Conservation (phyloP, 2,113 vertebrate species). For the Delphinapterus leucas region DNA sequence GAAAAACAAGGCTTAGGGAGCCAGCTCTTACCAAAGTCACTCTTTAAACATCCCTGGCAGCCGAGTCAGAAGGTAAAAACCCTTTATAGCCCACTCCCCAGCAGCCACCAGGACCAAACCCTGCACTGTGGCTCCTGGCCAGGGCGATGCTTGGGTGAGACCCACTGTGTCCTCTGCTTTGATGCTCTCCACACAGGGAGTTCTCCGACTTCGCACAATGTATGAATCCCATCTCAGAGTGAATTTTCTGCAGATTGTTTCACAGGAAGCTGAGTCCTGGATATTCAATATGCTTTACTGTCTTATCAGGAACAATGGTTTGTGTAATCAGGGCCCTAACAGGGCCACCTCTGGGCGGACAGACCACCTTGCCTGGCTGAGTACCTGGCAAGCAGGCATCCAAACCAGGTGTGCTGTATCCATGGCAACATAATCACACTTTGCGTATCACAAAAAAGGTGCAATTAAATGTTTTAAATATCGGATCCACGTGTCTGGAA, state of each 20-base stretch:
- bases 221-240: background rate
- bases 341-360: background rate
- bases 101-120: accelerated
- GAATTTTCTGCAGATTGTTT: background rate
- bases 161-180: accelerated
- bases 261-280: background rate
- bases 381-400: constrained; percentile 28
- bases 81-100: too few species aligned
- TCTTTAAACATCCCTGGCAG: background rate
- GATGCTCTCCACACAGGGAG: background rate
- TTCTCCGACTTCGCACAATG: accelerated
- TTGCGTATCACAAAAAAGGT: constrained; percentile 54
- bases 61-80: accelerated
- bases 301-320: background rate
- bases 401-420: constrained; percentile 39
- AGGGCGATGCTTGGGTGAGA: accelerated
- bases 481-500: constrained; percentile 14
- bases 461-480: constrained; percentile 52
- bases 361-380: constrained; percentile 59
- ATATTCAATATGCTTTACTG: background rate
- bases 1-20: background rate
- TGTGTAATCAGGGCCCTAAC: background rate
- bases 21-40: background rate
- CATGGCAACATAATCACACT: constrained; percentile 56
- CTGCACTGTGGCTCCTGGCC: too few species aligned